Percentiles rank a stretch among this genome's conserved stretches.
These are phyloP conservation scores for Myotis daubentonii DNA, from an alignment of 2,797 vertebrate species.

Conservation along the genomic window DNA sequence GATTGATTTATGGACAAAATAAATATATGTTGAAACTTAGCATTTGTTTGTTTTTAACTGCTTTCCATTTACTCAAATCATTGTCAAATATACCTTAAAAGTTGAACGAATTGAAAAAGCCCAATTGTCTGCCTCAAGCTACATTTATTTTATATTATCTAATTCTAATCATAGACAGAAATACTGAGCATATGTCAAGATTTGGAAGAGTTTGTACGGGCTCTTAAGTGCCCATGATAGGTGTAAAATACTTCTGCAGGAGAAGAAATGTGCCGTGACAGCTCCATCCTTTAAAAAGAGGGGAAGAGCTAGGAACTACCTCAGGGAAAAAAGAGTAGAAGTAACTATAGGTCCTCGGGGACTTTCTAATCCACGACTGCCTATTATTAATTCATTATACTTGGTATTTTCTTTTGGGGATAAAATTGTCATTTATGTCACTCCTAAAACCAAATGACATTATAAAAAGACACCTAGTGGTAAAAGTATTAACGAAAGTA, in stretches of 20 bases:
- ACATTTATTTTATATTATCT: background rate
- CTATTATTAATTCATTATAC: conserved; percentile 72
- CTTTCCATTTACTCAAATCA: conserved; percentile 49
- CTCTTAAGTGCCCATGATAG: background rate
- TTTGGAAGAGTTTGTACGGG: background rate
- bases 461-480: conserved; percentile 71
- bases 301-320: background rate
- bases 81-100: conserved; percentile 31
- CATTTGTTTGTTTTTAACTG: conserved; percentile 38
- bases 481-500: conserved; percentile 67
- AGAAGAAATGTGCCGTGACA: conserved; percentile 57
- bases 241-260: background rate
- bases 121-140: background rate
- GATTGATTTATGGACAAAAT: background rate
- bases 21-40: background rate
- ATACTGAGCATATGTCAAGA: conserved; percentile 28
- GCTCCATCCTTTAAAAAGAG: conserved; percentile 43
- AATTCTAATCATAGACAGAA: conserved; percentile 42
- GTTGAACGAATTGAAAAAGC: background rate
- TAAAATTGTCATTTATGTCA: conserved; percentile 73
- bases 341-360: conserved; percentile 42
- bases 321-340: conserved; percentile 29
- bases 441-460: conserved; percentile 77
- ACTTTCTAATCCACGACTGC: conserved; percentile 40
- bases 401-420: conserved; percentile 71